Percentiles rank a stretch among this genome's conserved stretches.
Conservation (phyloP, 2,888 invertebrate species). For the Stegana nigrithorax region DNA sequence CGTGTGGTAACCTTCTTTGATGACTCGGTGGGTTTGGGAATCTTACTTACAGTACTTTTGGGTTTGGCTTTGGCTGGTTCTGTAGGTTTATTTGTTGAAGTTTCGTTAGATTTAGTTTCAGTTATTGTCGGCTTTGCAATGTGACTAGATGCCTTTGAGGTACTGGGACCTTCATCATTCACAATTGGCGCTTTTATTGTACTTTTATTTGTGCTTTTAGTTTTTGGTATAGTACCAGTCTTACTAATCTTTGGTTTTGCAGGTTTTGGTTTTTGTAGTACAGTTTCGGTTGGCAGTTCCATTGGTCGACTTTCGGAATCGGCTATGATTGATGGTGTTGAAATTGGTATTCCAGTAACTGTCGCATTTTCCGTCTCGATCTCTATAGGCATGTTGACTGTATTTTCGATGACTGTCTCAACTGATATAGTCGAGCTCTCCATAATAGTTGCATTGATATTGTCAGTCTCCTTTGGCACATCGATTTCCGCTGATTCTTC, state of each 20-base stretch:
- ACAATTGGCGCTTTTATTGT: constrained; percentile 15
- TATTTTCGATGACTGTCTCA: too few species aligned
- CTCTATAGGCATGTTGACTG: background rate
- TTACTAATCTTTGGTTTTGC: constrained; percentile 33
- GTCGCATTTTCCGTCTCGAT: background rate
- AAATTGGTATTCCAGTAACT: constrained; percentile 29
- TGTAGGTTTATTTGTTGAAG: background rate
- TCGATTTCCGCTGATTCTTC: too few species aligned
- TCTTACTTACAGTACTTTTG: constrained; percentile 44
- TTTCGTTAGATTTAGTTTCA: background rate
- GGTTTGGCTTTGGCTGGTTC: constrained; percentile 24
- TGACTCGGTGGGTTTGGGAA: constrained; percentile 52
- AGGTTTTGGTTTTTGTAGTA: constrained; percentile 48
- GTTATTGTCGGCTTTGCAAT: background rate
- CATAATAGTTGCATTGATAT: background rate
- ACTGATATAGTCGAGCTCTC: too few species aligned
- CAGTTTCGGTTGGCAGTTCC: constrained; percentile 44
- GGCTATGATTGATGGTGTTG: constrained; percentile 37
- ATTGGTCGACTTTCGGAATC: constrained; percentile 46
- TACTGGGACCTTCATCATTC: constrained; percentile 23
- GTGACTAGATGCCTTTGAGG: constrained; percentile 12
- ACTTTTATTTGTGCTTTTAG: background rate
- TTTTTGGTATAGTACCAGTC: background rate
- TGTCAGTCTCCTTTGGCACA: too few species aligned
- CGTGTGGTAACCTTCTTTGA: constrained; percentile 56